Percentiles rank a stretch among this genome's conserved stretches.
phyloP scores from a whole-genome alignment of 2,797 vertebrate genomes.

The Clarias laeviceps region DNA sequence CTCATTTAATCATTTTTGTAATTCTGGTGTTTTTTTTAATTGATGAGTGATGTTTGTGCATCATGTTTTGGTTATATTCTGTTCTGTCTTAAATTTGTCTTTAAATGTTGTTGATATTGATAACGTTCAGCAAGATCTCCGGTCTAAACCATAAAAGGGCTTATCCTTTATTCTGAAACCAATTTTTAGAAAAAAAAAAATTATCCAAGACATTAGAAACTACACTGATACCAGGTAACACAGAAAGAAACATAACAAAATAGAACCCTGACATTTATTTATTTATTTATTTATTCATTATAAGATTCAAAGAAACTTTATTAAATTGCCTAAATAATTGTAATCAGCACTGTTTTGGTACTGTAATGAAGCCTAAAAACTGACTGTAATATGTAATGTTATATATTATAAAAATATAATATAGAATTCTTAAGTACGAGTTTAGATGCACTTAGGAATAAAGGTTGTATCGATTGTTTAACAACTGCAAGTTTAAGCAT shows the following conservation, averaged over 20 bases:
- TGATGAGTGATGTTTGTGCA: background rate
- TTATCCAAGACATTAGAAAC: background rate
- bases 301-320: too few relatives aligned
- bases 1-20: background rate
- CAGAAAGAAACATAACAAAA: too few relatives aligned
- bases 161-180: background rate
- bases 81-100: too few relatives aligned
- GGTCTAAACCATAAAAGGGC: background rate
- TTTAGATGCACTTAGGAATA: background rate
- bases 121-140: background rate
- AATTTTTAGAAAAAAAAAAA: background rate
- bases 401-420: too few relatives aligned
- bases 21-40: background rate
- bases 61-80: background rate
- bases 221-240: background rate
- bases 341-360: background rate
- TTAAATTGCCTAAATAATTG: background rate
- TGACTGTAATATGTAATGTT: background rate
- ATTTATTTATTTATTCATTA: too few relatives aligned
- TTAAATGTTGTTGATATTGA: background rate
- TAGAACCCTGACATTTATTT: too few relatives aligned
- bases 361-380: background rate
- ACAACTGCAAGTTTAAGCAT: background rate
- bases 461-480: background rate
- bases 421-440: background rate